phyloP scores from a whole-genome alignment of 2,888 invertebrate genomes.

The Tinea trinotella region DNA sequence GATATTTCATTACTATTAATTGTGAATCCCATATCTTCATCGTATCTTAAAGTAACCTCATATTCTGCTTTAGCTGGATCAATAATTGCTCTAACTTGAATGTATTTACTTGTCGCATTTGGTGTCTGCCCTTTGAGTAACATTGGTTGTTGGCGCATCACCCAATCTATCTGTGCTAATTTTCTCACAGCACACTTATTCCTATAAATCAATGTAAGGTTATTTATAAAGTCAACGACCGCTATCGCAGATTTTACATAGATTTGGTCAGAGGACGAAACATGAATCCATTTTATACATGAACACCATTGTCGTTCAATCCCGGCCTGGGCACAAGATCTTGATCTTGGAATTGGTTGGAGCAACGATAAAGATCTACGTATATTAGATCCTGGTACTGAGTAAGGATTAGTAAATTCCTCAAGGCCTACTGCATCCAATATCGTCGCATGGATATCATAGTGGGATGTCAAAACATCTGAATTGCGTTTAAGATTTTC shows the following conservation, averaged over 20 bases:
- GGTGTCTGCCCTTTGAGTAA: no score
- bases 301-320: slow-evolving; percentile 98
- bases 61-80: slow-evolving; percentile 84
- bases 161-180: slow-evolving; percentile 77
- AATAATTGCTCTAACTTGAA: slow-evolving; percentile 50
- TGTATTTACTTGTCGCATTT: background rate
- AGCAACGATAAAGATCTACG: background rate
- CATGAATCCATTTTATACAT: slow-evolving; percentile 86
- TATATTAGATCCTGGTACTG: background rate
- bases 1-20: slow-evolving; percentile 70
- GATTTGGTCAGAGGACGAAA: slow-evolving; percentile 61
- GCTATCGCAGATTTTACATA: slow-evolving; percentile 71
- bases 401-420: background rate
- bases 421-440: slow-evolving; percentile 74
- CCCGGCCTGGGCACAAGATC: slow-evolving; percentile 89
- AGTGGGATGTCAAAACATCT: slow-evolving; percentile 84
- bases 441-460: slow-evolving; percentile 89
- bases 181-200: slow-evolving; percentile 72
- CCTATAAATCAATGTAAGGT: slow-evolving; percentile 42
- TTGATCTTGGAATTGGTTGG: slow-evolving; percentile 75
- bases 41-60: slow-evolving; percentile 83
- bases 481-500: slow-evolving; percentile 76
- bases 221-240: slow-evolving; percentile 75
- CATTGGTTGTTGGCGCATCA: slow-evolving; percentile 79
- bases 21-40: slow-evolving; percentile 70